Evolutionary conservation across 2,113 vertebrate species (phyloP).

Genomic region (Daubentonia madagascariensis): DNA sequence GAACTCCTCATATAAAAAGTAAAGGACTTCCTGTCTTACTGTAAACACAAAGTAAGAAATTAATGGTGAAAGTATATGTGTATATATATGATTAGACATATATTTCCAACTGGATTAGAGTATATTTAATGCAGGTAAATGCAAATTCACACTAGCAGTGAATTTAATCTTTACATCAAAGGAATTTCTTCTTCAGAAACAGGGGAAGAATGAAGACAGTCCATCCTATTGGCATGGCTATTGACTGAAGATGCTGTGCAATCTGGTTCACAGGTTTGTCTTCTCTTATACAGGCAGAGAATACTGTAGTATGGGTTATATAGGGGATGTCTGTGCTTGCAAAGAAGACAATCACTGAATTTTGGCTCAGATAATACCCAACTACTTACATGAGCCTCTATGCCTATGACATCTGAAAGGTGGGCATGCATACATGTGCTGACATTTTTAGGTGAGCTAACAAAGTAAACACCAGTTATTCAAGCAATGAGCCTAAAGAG

Average conservation of each 20-base stretch:
- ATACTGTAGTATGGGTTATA: too few species aligned
- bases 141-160: not conserved
- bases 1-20: not conserved
- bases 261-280: not conserved
- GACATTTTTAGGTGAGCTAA: not conserved
- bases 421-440: not conserved
- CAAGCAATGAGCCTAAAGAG: not conserved
- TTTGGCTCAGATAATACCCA: not conserved
- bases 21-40: not conserved
- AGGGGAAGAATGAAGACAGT: not conserved
- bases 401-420: not conserved
- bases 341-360: not conserved
- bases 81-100: not conserved
- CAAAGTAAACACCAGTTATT: not conserved
- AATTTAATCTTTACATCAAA: not conserved
- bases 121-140: not conserved
- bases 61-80: not conserved
- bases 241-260: not conserved
- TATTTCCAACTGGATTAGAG: constrained; percentile 13
- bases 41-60: constrained; percentile 18
- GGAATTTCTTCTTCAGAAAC: not conserved
- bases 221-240: not conserved
- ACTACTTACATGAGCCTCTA: not conserved
- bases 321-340: not conserved
- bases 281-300: not conserved